Evolutionary conservation across 2,888 invertebrate genomes (phyloP).

Genomic region (Ptychoptera contaminata): DNA sequence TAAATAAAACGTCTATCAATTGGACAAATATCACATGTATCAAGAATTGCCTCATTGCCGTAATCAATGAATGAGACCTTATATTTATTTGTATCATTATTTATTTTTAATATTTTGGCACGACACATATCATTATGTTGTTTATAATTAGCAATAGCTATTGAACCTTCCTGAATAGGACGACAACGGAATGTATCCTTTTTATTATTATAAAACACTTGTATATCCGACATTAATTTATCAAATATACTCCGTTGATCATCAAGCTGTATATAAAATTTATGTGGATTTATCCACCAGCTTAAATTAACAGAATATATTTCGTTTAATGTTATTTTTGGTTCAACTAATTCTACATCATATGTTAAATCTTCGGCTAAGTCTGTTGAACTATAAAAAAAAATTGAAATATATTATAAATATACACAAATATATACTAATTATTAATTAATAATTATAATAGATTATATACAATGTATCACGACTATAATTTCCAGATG

Average conservation of each 20-base stretch:
- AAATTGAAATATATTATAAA: neutral
- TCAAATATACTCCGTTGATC: conserved; percentile 40
- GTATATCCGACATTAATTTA: conserved; percentile 54
- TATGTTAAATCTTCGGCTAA: conserved; percentile 32
- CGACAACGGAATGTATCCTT: conserved; percentile 18
- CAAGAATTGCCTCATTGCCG: conserved; percentile 52
- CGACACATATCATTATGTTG: conserved; percentile 57
- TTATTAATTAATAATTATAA: no score
- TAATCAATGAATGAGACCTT: conserved; percentile 61
- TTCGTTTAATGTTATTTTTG: conserved; percentile 33
- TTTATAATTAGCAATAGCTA: conserved; percentile 52
- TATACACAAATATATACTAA: no score
- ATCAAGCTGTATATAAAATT: conserved; percentile 49
- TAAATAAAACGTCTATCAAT: conserved; percentile 47
- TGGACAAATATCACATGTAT: conserved; percentile 48
- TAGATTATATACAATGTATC: no score
- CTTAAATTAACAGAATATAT: conserved; percentile 45
- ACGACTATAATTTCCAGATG: conserved; percentile 1
- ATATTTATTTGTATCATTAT: conserved; percentile 40
- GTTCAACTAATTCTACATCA: conserved; percentile 33
- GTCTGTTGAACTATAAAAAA: neutral
- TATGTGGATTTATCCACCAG: conserved; percentile 60
- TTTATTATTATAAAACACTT: conserved; percentile 43
- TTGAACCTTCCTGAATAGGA: conserved; percentile 38
- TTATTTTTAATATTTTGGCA: conserved; percentile 43